phyloP scores from a whole-genome alignment of 2,113 vertebrate species.

The Mungos mungo region DNA sequence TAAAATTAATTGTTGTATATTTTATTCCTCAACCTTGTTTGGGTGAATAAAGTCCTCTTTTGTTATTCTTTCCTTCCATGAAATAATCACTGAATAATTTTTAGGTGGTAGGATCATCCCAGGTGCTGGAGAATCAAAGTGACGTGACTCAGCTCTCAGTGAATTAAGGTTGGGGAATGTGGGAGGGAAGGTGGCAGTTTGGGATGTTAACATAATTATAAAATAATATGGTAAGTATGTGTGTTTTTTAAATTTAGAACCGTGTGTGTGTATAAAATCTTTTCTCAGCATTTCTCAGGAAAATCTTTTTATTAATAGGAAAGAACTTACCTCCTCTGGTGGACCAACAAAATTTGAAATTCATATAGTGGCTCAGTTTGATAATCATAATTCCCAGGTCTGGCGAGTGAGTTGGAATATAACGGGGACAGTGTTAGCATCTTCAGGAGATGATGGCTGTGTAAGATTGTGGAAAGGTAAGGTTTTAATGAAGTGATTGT shows the following conservation, averaged over 20 bases:
- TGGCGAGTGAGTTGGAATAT: constrained; percentile 99
- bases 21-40: not conserved
- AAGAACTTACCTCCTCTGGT: constrained; percentile 91
- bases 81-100: not conserved
- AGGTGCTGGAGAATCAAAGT: not conserved
- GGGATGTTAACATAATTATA: not conserved
- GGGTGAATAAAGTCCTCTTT: not conserved
- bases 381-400: constrained; percentile 98
- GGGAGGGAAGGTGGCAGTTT: not conserved
- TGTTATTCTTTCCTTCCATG: not conserved
- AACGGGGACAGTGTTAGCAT: constrained; percentile 96
- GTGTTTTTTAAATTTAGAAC: not conserved
- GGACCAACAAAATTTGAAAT: constrained; percentile 97
- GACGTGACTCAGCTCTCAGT: not conserved
- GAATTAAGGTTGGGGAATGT: not conserved
- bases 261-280: not conserved
- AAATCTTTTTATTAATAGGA: constrained; percentile 85
- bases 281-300: not conserved
- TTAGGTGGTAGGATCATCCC: not conserved
- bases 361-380: constrained; percentile 96
- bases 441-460: constrained; percentile 98
- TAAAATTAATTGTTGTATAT: not conserved
- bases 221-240: not conserved
- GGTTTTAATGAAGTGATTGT: not conserved
- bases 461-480: constrained; percentile 99